These are phyloP conservation scores for Leptogaster cylindrica DNA, from an alignment of 2,888 invertebrate species.

Conservation along the genomic window DNA sequence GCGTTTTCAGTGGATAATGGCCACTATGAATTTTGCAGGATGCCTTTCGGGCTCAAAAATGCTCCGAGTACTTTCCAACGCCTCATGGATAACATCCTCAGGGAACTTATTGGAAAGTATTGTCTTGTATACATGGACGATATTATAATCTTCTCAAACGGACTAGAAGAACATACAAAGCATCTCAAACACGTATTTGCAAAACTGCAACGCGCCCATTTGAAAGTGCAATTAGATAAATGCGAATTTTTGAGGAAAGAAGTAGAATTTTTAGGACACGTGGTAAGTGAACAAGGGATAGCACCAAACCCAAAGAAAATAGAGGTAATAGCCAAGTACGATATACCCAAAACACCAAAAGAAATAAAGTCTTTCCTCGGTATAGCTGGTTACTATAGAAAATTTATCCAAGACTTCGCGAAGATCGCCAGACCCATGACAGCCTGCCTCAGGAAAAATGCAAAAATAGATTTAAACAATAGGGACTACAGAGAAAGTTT, in stretches of 20 bases:
- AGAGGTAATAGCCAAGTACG: background rate
- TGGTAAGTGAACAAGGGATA: slow-evolving; percentile 4
- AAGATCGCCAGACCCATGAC: slow-evolving; percentile 40
- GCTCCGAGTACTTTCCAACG: slow-evolving; percentile 49
- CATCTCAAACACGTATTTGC: background rate
- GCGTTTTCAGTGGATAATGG: slow-evolving; percentile 45
- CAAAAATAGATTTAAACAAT: slow-evolving; percentile 1
- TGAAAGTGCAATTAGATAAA: slow-evolving; percentile 39
- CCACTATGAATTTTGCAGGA: slow-evolving; percentile 36
- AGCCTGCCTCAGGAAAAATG: background rate
- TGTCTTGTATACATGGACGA: slow-evolving; percentile 54
- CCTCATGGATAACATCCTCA: slow-evolving; percentile 48
- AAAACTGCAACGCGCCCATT: background rate
- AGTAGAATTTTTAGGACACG: slow-evolving; percentile 48
- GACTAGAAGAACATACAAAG: slow-evolving; percentile 30
- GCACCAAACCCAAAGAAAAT: slow-evolving; percentile 49
- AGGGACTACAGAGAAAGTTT: slow-evolving; percentile 27
- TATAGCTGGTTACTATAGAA: slow-evolving; percentile 9
- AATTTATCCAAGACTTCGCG: slow-evolving; percentile 41
- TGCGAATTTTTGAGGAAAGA: slow-evolving; percentile 50
- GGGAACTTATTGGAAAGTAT: slow-evolving; percentile 47
- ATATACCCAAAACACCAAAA: background rate
- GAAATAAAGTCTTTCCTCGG: background rate
- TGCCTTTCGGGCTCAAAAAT: slow-evolving; percentile 42
- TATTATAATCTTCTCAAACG: slow-evolving; percentile 46